phyloP scores from a whole-genome alignment of 2,888 invertebrate species.

The Agriopis leucophaearia region DNA sequence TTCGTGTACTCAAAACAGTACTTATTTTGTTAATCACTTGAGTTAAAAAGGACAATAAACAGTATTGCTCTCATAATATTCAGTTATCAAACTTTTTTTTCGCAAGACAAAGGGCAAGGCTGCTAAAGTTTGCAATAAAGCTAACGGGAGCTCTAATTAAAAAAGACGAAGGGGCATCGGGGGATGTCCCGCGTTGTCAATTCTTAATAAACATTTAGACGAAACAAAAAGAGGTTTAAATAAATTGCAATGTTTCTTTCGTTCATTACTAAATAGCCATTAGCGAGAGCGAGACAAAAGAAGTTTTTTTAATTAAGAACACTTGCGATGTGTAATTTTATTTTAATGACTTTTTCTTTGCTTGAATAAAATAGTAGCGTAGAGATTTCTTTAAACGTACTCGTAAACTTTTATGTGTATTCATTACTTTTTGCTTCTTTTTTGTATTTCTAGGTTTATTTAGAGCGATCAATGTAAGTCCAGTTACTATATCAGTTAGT shows the following conservation, averaged over 20 bases:
- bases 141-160: slow-evolving; percentile 62
- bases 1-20: slow-evolving; percentile 3
- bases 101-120: slow-evolving; percentile 55
- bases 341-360: slow-evolving; percentile 54
- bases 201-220: slow-evolving; percentile 57
- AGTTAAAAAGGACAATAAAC: slow-evolving; percentile 35
- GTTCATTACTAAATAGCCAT: slow-evolving; percentile 50
- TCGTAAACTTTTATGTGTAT: slow-evolving; percentile 6
- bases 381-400: slow-evolving; percentile 12
- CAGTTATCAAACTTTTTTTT: slow-evolving; percentile 59
- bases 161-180: slow-evolving; percentile 54
- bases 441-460: too few species aligned
- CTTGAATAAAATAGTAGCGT: slow-evolving; percentile 46
- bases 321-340: slow-evolving; percentile 62
- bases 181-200: slow-evolving; percentile 57
- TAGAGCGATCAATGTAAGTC: too few species aligned
- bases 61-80: slow-evolving; percentile 39
- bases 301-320: slow-evolving; percentile 61
- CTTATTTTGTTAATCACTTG: slow-evolving; percentile 27
- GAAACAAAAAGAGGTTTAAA: slow-evolving; percentile 54
- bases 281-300: slow-evolving; percentile 49
- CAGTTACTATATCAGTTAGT: too few species aligned
- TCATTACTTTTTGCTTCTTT: not conserved
- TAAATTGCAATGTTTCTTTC: slow-evolving; percentile 47
- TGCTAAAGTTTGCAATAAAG: slow-evolving; percentile 56